A percentile compares a stretch with the other conserved stretches of the same genome.
These are phyloP conservation scores for Acanthosoma haemorrhoidale DNA, from an alignment of 2,888 invertebrate species.

Conservation along the genomic window DNA sequence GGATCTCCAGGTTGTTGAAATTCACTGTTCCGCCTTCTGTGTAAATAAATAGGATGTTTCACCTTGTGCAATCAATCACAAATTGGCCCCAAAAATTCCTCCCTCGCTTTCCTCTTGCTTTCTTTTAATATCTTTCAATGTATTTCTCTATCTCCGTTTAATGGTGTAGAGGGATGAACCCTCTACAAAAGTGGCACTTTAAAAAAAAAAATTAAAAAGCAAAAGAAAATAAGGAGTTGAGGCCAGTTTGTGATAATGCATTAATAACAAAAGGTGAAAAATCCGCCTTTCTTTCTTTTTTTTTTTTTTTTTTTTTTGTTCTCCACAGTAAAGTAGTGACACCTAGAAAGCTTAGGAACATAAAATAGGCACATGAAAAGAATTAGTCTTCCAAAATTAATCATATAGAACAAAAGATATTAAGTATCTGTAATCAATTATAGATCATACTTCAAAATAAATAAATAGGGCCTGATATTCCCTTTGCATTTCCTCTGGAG, in stretches of 20 bases:
- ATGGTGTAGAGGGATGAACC: no score
- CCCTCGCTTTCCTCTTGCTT: conserved; percentile 20
- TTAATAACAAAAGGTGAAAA: conserved; percentile 36
- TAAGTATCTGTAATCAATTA: conserved; percentile 16
- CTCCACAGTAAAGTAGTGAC: conserved; percentile 35
- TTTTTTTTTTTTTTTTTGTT: not conserved
- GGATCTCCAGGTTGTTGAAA: conserved; percentile 52
- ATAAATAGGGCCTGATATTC: not conserved
- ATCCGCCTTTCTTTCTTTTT: conserved; percentile 29
- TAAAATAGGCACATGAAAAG: conserved; percentile 40
- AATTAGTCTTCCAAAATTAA: conserved; percentile 29
- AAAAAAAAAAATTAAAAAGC: not conserved
- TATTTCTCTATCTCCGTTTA: no score
- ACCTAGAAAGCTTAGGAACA: conserved; percentile 39
- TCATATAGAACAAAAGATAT: conserved; percentile 26
- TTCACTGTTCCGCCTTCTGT: conserved; percentile 37
- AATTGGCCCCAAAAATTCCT: conserved; percentile 21
- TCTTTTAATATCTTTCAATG: not conserved
- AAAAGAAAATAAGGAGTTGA: conserved; percentile 18
- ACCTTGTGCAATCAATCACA: conserved; percentile 34
- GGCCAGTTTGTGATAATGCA: conserved; percentile 24
- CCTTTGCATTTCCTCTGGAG: conserved; percentile 22
- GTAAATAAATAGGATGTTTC: conserved; percentile 39
- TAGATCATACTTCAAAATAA: not conserved
- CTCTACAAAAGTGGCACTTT: not conserved